Conservation (phyloP, 2,888 invertebrate genomes). For the Augiades crinisus region DNA sequence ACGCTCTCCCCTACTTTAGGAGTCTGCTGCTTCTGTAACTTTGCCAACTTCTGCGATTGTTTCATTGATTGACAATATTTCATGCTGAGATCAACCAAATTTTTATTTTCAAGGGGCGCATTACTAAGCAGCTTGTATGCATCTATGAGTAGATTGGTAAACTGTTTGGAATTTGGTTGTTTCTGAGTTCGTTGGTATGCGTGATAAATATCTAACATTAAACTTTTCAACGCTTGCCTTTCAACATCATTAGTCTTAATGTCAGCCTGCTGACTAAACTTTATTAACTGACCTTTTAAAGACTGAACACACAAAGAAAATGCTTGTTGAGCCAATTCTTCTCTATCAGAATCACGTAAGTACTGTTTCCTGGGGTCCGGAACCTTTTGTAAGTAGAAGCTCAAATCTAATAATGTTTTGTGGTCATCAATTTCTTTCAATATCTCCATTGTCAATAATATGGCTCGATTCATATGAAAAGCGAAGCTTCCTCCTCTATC, state of each 20-base stretch:
- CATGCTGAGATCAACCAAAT: conserved; percentile 84
- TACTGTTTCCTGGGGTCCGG: conserved; percentile 96
- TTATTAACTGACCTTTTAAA: conserved; percentile 83
- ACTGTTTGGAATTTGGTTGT: conserved; percentile 80
- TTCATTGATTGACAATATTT: conserved; percentile 86
- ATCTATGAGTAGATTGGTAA: conserved; percentile 85
- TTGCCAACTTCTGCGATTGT: conserved; percentile 73
- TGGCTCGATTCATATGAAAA: conserved; percentile 93
- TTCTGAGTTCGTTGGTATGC: conserved; percentile 86
- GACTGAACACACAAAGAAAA: conserved; percentile 87
- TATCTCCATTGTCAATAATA: conserved; percentile 90
- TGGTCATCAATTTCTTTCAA: conserved; percentile 90
- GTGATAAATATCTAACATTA: conserved; percentile 83
- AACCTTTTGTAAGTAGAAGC: conserved; percentile 87
- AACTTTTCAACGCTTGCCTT: conserved; percentile 70
- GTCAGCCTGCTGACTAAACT: conserved; percentile 72
- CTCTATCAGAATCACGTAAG: conserved; percentile 91
- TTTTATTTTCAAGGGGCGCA: conserved; percentile 83
- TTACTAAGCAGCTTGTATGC: conserved; percentile 85
- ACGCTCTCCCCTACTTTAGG: conserved; percentile 47
- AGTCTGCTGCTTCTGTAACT: conserved; percentile 60
- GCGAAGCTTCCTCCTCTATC: conserved; percentile 96
- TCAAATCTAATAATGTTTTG: conserved; percentile 89
- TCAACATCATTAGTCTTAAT: conserved; percentile 70
- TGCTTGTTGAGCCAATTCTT: conserved; percentile 90